These are phyloP conservation scores for Aphelocoma californica DNA, from an alignment of 2,797 vertebrate genomes.

Conservation along the genomic window DNA sequence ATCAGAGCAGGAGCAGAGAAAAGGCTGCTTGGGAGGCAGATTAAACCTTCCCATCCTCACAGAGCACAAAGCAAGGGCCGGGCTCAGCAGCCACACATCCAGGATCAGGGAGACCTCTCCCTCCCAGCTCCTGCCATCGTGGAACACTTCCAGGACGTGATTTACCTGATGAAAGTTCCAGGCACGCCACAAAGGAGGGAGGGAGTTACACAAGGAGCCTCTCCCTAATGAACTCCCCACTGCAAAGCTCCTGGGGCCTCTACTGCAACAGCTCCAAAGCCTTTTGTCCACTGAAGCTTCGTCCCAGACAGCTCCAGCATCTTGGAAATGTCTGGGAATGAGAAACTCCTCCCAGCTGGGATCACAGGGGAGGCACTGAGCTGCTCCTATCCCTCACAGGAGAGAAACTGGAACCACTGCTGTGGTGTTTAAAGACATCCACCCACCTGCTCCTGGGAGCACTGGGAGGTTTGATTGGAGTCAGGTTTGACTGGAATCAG, in stretches of 20 bases:
- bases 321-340: neutral
- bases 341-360: neutral
- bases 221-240: neutral
- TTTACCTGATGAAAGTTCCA: neutral
- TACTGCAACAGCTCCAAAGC: fast-evolving
- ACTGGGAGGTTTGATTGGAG: too few species aligned
- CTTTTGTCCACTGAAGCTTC: neutral
- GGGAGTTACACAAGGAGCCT: neutral
- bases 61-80: neutral
- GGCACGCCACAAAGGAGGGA: neutral
- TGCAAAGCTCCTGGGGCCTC: neutral
- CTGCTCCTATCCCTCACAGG: neutral
- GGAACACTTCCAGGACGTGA: neutral
- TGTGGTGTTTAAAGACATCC: neutral
- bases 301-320: neutral
- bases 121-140: neutral
- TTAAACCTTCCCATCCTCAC: neutral
- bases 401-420: fast-evolving
- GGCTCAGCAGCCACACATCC: neutral
- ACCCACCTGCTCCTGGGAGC: neutral
- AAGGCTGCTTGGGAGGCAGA: neutral
- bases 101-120: neutral
- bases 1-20: constrained; percentile 2
- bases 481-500: neutral
- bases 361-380: neutral